Evolutionary conservation across 2,797 vertebrate genomes (phyloP), one percentile per base, ranked within the genome.

Genomic region (Gouania willdenowi): DNA sequence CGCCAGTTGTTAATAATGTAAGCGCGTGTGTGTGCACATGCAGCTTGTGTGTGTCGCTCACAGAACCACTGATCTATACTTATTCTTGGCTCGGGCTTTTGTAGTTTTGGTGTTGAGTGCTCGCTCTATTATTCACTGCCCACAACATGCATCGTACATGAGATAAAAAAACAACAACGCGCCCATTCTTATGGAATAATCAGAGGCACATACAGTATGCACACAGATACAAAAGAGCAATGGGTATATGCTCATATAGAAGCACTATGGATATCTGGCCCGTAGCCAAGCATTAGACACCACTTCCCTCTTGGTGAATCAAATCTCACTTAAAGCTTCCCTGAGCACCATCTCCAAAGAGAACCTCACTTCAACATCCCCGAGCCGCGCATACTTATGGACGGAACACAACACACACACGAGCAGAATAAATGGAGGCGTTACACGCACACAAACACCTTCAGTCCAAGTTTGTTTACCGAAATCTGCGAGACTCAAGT

Each of bases 331-430:
- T n/a, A n/a, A n/a, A n/a, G n/a, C n/a, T n/a, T n/a, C n/a, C n/a
- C n/a, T n/a, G n/a, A n/a, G n/a, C n/a, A n/a, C n/a, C n/a, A n/a
- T n/a, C n/a, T n/a, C n/a, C n/a, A 52, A 68, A 56, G 33, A 49
- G 46, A 66, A 64, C 71, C 63, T 73, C 55, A 71, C 78, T 70
- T 67, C 68, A 71, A 66, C 51, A 67, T 67, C 64, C 35, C 36
- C 32, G 47, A 44, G 46, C 52, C 40, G 44, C 5, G 24, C 57
- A 66, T 44, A 38, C 42, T 58, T 28, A 29, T 7, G 29, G 41
- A 38, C 10, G 10, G 10, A 10, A 10, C 54, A 39, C 39, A 56
- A 38, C 44, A 34, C 34, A 40, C 30, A 48, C 29, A 32, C 44
- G 23, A 28, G 35, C 7, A 13, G 26, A 61, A 53, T 41, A 39